Base-by-base conservation (phyloP, 1,140 invertebrate genomes). In the Atta colombica region DNA sequence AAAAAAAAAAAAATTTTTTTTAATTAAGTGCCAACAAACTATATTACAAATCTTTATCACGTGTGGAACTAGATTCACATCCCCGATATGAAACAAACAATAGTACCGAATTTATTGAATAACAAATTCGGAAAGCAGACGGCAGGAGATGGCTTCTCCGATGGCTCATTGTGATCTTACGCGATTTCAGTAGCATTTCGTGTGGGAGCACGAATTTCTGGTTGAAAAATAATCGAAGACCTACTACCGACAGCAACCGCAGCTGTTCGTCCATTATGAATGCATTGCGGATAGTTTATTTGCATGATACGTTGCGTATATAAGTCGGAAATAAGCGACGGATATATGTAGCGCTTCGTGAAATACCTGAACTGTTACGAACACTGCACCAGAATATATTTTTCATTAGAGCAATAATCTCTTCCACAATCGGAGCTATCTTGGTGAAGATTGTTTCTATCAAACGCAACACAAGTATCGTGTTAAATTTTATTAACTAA, bases 331-430 rank as follows among this genome's bases (percentile, higher is more conserved):
- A 39, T 39, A 60, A 75, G 53, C 53, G 53, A 16, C 53, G 7
- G 53, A 75, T 75, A 75, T 35, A 39, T 75, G 2, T 53, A 75
- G n/a, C 53, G 31, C 53, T 21, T 39, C 14, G 31, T 35, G n/a
- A 75, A 75, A 75, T 75, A 35, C n/a, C 31, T 60, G 31, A 60
- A 7, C 53, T 60, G 66, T 71, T 71, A 71, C 18, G 21, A 71
- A 12, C 21, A 45, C 31, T 55, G 71, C 31, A 14, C 51, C 14
- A 35, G 14, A 58, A 75, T 60, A 60, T 55, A 75, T 75, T 39
- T 51, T 75, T 75, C n/a, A 35, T 75, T 75, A 60, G 53, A 75
- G 31, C n/a, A 60, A 75, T 75, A 75, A 55, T 75, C 72, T 75
- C 39, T 14, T 25, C 7, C 14, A 7, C 12, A 58, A 31, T 35